phyloP scores from a whole-genome alignment of 2,113 vertebrate genomes.

The Hippocampus barbouri region DNA sequence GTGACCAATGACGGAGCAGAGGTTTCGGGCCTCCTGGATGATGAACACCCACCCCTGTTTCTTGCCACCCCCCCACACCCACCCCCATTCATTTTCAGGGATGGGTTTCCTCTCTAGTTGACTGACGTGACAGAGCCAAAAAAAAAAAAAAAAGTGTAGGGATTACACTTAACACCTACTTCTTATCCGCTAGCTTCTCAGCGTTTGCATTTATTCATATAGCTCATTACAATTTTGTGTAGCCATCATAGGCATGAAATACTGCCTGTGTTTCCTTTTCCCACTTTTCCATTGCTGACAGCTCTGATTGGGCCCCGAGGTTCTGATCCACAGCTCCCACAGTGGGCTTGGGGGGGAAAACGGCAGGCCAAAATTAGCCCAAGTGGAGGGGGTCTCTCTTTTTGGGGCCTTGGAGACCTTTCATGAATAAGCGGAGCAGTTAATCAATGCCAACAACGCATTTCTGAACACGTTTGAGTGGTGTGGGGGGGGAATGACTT shows the following conservation, averaged over 20 bases:
- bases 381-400: constrained; percentile 24
- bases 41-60: constrained; percentile 48
- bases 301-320: constrained; percentile 5
- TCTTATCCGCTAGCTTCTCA: too few relatives aligned
- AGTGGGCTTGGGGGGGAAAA: constrained; percentile 2
- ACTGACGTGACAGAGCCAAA: constrained; percentile 25
- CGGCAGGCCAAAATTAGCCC: constrained; percentile 25
- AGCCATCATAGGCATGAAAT: too few relatives aligned
- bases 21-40: constrained; percentile 20
- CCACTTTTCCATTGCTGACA: constrained; percentile 22
- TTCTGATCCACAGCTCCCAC: constrained; percentile 36
- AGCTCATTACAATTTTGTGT: too few relatives aligned
- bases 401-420: constrained; percentile 26
- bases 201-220: too few relatives aligned
- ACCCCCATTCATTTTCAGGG: constrained; percentile 47
- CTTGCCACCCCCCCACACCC: background rate
- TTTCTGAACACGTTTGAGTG: constrained; percentile 35
- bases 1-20: constrained; percentile 68
- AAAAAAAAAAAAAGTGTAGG: constrained; percentile 29
- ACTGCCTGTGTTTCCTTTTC: constrained; percentile 16
- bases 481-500: constrained; percentile 51
- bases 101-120: constrained; percentile 58
- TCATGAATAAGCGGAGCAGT: constrained; percentile 33
- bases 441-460: constrained; percentile 51
- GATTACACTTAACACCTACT: constrained; percentile 1